Evolutionary conservation across 2,888 invertebrate species (phyloP).

Genomic region (Drosophila phalerata): DNA sequence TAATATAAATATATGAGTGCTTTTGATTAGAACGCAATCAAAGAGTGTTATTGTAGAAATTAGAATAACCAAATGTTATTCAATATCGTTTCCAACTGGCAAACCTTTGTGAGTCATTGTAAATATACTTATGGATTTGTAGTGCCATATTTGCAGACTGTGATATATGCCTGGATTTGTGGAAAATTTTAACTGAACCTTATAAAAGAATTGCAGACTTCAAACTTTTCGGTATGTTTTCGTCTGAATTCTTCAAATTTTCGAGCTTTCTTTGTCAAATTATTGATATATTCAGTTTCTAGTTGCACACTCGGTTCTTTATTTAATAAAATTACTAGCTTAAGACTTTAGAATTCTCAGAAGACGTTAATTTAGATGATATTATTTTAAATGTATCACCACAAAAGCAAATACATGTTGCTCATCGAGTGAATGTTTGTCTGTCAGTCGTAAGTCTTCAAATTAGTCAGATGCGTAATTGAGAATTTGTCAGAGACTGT

Average conservation of each 20-base stretch:
- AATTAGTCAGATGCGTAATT: slow-evolving; percentile 55
- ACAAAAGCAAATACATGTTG: slow-evolving; percentile 19
- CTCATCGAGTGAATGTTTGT: slow-evolving; percentile 7
- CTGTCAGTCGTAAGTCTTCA: slow-evolving; percentile 30
- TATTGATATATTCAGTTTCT: background rate
- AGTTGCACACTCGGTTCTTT: background rate
- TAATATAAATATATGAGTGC: background rate
- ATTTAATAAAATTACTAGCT: background rate
- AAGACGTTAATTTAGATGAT: background rate
- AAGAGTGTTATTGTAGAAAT: background rate
- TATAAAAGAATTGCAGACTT: background rate
- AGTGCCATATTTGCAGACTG: background rate
- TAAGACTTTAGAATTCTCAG: background rate
- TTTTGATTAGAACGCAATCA: background rate
- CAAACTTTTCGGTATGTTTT: background rate
- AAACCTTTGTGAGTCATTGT: slow-evolving; percentile 12
- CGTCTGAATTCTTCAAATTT: too few relatives aligned
- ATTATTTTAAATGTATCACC: slow-evolving; percentile 6
- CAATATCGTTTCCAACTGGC: background rate
- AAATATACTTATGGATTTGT: background rate
- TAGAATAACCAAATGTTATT: background rate
- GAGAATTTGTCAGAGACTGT: slow-evolving; percentile 40
- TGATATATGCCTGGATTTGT: background rate
- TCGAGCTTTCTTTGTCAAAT: too few relatives aligned
- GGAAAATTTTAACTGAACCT: too few relatives aligned